These are phyloP conservation scores for Bugulina stolonifera DNA, from an alignment of 2,888 invertebrate genomes.

Conservation along the genomic window DNA sequence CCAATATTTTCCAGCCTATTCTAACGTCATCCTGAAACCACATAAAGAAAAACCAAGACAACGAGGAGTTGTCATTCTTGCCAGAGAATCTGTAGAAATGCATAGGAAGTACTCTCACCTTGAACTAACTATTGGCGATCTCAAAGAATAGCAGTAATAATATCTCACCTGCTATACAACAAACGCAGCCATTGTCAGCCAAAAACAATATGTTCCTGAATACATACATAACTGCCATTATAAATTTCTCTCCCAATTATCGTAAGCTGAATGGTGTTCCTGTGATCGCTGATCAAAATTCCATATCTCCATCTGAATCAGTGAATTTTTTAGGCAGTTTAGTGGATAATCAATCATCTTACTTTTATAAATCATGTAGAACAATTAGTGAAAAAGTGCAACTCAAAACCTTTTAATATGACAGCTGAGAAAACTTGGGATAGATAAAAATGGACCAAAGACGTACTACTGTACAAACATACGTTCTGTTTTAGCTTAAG, in stretches of 20 bases:
- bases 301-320: not conserved
- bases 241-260: not conserved
- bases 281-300: not conserved
- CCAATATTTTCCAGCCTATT: too few species aligned
- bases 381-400: not conserved
- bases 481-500: too few species aligned
- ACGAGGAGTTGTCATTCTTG: too few species aligned
- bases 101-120: too few species aligned
- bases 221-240: not conserved
- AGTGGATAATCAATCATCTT: not conserved
- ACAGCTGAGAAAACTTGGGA: not conserved
- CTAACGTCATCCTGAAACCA: too few species aligned
- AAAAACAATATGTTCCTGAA: not conserved
- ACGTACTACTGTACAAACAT: too few species aligned
- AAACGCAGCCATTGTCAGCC: not conserved
- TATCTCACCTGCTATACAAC: slow-evolving; percentile 1
- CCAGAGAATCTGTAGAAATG: too few species aligned
- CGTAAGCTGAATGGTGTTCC: not conserved
- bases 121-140: too few species aligned
- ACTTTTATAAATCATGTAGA: too few species aligned
- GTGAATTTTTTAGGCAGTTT: not conserved
- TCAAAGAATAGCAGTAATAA: not conserved
- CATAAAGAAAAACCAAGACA: too few species aligned
- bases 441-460: not conserved
- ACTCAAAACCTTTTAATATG: not conserved